Evolutionary conservation across 2,113 vertebrate genomes (phyloP), one percentile per base, ranked within the genome.

Genomic region (Perca schrenkii): DNA sequence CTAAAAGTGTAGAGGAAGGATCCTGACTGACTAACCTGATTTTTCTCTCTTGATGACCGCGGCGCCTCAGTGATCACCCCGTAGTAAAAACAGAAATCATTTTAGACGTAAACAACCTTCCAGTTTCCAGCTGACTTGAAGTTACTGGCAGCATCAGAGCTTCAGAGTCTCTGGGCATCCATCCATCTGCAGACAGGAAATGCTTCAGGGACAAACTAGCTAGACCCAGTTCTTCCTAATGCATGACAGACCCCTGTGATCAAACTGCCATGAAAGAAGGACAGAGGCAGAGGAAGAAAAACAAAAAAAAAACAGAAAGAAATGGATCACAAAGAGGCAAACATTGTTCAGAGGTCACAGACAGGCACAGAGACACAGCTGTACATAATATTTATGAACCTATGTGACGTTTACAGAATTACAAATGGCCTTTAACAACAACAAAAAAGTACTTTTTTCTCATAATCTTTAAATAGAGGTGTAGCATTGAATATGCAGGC

Each of bases 121-220:
- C 40, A 25, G 25, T 80, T 87, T 77, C 73, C 86, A 76, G 84
- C 77, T 82, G 82, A 85, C 25, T 54, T 54, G 60, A 87, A 84
- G 63, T 83, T 50, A 50, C 58, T 85, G 84, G 81, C 83, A 82
- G 63, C 75, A 79, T 78, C 79, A 34, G 65, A 74, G 70, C 70
- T 66, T 83, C 66, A 73, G 52, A 78, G 69, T 89, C 73, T 85
- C 81, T 77, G 84, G 84, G 88, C 83, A 87, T 67, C 25, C 64
- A 25, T 86, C 83, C 89, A 88, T 91, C 88, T 70, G 62, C 82
- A 89, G 83, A 87, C 89, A 93, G 88, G 89, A 92, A 93, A 88
- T 8, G 62, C 86, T 91, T 69, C 36, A 2, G 81, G 86, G 85
- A 86, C 75, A 75, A 84, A 76, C 73, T 10, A 85, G 80, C 79